phyloP scores from a whole-genome alignment of 1,140 invertebrate species.

The Babylonia areolata region DNA sequence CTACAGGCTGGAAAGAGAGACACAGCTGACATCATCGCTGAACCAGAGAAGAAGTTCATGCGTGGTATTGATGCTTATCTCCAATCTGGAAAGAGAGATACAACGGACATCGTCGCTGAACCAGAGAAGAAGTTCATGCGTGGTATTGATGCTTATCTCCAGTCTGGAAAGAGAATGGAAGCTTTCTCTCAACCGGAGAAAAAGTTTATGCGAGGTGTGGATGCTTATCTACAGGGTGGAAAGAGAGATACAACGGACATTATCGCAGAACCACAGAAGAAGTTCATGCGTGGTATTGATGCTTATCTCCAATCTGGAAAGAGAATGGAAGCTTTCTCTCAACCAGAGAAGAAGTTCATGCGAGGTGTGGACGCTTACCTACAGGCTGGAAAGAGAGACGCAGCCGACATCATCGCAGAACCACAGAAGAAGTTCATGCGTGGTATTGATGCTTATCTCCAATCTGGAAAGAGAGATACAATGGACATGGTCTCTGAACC shows the following conservation, averaged over 20 bases:
- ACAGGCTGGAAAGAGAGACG: background rate
- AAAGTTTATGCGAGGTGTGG: background rate
- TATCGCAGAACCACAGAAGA: background rate
- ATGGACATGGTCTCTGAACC: background rate
- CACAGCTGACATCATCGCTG: too few relatives aligned
- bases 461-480: background rate
- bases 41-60: background rate
- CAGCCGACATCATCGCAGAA: background rate
- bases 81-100: background rate
- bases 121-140: constrained; percentile 9
- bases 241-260: background rate
- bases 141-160: background rate
- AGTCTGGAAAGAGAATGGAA: background rate
- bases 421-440: background rate
- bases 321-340: background rate
- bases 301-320: background rate
- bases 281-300: constrained; percentile 1
- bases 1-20: background rate
- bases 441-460: background rate
- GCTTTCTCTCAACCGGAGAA: background rate
- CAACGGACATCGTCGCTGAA: background rate
- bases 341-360: constrained; percentile 1
- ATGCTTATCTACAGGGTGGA: background rate
- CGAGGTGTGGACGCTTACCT: background rate
- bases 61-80: background rate